Conservation (phyloP, 1,140 invertebrate genomes). For the Coboldia fuscipes region DNA sequence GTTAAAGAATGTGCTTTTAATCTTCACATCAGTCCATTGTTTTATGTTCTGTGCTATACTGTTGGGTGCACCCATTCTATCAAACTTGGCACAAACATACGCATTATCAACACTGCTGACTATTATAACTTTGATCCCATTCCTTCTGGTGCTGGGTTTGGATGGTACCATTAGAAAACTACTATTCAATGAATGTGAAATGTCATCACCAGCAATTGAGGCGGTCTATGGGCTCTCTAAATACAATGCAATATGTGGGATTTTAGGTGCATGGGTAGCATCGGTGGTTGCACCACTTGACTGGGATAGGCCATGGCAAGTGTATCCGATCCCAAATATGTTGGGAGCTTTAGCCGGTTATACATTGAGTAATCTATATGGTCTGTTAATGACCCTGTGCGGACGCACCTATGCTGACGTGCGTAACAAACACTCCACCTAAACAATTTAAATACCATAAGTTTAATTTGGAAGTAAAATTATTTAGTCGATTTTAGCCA, state of each 20-base stretch:
- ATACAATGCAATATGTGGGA: constrained; percentile 26
- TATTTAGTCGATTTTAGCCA: no score
- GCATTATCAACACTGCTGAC: constrained; percentile 16
- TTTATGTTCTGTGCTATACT: constrained; percentile 21
- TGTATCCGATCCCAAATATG: constrained; percentile 43
- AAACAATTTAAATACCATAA: no score
- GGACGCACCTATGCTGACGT: no score
- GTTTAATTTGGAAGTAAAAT: no score
- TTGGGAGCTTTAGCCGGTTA: constrained; percentile 36
- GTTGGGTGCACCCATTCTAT: constrained; percentile 16
- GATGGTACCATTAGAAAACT: constrained; percentile 16
- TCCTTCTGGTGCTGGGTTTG: constrained; percentile 16
- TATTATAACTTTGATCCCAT: constrained; percentile 15
- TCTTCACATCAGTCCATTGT: no score
- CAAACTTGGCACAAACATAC: constrained; percentile 19
- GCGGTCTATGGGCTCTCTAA: constrained; percentile 19
- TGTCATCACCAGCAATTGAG: constrained; percentile 16
- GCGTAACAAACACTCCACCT: no score
- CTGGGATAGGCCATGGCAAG: constrained; percentile 66
- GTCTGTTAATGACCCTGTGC: no score
- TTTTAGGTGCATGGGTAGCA: constrained; percentile 59
- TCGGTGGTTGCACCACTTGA: constrained; percentile 61
- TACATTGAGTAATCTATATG: constrained; percentile 23
- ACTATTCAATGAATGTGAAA: constrained; percentile 18
- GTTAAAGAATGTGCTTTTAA: no score